phyloP scores from a whole-genome alignment of 2,797 vertebrate species.

The Prionace glauca region DNA sequence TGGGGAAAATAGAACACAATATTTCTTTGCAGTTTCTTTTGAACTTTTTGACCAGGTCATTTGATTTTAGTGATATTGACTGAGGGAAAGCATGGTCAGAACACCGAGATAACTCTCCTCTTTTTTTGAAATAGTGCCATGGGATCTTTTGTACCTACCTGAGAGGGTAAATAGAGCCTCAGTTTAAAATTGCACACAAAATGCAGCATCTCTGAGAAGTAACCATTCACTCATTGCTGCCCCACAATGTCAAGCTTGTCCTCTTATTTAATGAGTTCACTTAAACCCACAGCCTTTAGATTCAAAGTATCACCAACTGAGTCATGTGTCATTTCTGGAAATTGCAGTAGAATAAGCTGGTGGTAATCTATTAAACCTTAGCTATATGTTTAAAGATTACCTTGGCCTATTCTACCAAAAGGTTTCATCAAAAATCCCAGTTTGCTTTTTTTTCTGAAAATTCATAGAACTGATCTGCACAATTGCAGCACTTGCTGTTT shows the following conservation, averaged over 20 bases:
- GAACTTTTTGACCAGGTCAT: background rate
- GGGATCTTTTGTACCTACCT: background rate
- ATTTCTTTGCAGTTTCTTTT: background rate
- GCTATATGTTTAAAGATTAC: too few species aligned
- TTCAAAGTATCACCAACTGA: background rate
- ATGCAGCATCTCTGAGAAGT: background rate
- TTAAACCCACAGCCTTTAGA: background rate
- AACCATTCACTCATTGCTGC: background rate
- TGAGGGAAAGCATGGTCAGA: background rate
- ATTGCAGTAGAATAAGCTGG: too few species aligned
- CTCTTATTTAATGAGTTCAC: background rate
- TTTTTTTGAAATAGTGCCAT: background rate
- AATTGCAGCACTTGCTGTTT: too few species aligned
- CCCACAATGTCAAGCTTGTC: background rate
- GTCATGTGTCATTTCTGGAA: background rate
- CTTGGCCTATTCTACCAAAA: too few species aligned
- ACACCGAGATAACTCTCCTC: background rate
- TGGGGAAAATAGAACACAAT: background rate
- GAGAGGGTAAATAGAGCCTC: background rate
- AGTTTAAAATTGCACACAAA: background rate
- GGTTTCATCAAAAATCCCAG: too few species aligned
- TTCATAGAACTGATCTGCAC: too few species aligned
- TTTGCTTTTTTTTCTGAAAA: too few species aligned
- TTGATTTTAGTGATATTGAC: background rate
- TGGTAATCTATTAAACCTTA: too few species aligned